Evolutionary conservation across 2,888 invertebrate species (phyloP).

Genomic region (Cosmopolites sordidus): DNA sequence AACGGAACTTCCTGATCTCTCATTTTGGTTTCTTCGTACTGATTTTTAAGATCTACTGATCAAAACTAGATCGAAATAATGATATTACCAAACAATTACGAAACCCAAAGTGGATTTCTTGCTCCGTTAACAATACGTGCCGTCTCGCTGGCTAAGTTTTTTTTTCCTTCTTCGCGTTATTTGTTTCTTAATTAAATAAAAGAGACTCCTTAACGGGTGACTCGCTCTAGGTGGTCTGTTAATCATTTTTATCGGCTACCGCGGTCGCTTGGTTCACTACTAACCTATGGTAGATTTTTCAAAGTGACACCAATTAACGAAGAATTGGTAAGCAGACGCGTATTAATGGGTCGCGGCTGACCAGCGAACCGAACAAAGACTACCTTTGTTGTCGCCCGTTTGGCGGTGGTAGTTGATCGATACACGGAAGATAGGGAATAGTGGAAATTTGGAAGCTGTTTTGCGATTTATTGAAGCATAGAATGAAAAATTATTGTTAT

Average conservation of each 20-base stretch:
- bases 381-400: not conserved
- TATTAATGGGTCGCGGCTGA: slow-evolving; percentile 21
- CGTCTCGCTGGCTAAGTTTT: not conserved
- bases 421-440: no score
- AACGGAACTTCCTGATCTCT: no score
- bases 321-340: slow-evolving; percentile 18
- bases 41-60: no score
- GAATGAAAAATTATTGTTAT: no score
- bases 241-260: slow-evolving; percentile 19
- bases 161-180: slow-evolving; percentile 6
- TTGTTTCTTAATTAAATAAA: slow-evolving; percentile 18
- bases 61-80: no score
- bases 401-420: no score
- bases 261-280: slow-evolving; percentile 13
- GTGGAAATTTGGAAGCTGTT: no score
- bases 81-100: no score
- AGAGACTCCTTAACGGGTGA: slow-evolving; percentile 12
- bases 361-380: slow-evolving; percentile 1
- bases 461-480: no score
- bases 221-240: slow-evolving; percentile 20
- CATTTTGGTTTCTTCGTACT: no score
- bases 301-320: slow-evolving; percentile 27
- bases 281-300: slow-evolving; percentile 19
- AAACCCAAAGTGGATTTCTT: no score
- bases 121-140: no score